These are phyloP conservation scores for Myotis vivesi DNA, from an alignment of 2,797 vertebrate species.

Conservation along the genomic window DNA sequence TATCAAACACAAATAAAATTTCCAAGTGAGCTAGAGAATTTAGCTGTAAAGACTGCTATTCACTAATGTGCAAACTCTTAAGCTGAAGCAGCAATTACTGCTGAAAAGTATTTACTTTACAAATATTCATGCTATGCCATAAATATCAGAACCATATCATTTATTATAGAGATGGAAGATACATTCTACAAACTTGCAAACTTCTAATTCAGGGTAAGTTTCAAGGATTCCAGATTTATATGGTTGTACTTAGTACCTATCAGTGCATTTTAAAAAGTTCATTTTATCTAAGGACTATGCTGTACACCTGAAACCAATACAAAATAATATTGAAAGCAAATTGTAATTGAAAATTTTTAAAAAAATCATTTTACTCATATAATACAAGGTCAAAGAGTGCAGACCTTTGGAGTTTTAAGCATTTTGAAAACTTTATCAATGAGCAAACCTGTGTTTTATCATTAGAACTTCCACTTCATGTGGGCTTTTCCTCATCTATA, in stretches of 20 bases:
- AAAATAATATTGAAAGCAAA: background rate
- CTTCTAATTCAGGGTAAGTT: background rate
- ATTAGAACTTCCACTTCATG: background rate
- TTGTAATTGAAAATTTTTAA: background rate
- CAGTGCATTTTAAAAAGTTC: background rate
- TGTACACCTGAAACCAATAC: background rate
- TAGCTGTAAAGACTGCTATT: constrained; percentile 9
- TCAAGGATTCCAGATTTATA: constrained; percentile 26
- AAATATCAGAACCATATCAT: background rate
- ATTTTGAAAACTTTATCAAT: constrained; percentile 32
- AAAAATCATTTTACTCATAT: constrained; percentile 10
- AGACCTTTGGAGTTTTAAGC: constrained; percentile 29
- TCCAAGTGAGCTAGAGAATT: background rate
- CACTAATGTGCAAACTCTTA: background rate
- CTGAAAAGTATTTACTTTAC: background rate
- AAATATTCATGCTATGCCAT: background rate
- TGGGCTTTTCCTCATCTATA: background rate
- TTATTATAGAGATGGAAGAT: background rate
- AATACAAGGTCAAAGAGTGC: background rate
- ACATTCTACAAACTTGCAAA: background rate
- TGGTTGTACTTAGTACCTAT: background rate
- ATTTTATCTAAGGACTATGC: background rate
- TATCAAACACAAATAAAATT: constrained; percentile 33
- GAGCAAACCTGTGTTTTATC: background rate
- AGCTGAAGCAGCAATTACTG: constrained; percentile 16